phyloP scores from a whole-genome alignment of 92 coral and sea anemone species.

The Epizoanthus stellaris region DNA sequence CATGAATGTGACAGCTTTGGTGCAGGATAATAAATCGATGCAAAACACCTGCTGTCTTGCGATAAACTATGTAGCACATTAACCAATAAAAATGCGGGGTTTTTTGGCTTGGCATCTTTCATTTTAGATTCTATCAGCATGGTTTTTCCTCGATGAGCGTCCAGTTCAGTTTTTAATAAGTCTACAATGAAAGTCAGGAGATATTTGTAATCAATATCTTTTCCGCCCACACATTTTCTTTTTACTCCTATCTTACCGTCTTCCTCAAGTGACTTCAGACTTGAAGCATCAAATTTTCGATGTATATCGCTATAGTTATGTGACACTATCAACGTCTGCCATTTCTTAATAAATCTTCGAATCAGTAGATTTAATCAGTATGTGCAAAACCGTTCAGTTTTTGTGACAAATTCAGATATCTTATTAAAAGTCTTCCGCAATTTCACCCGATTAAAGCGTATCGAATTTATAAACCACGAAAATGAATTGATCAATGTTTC shows the following conservation, averaged over 20 bases:
- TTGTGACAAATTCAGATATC: slow-evolving; percentile 18
- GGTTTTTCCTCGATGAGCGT: not conserved
- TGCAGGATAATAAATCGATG: not conserved
- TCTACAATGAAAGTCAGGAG: not conserved
- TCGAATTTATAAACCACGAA: too few relatives aligned
- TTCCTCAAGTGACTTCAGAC: not conserved
- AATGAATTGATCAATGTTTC: too few relatives aligned
- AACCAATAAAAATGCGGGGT: slow-evolving; percentile 20
- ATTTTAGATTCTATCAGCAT: slow-evolving; percentile 5
- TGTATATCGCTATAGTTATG: not conserved
- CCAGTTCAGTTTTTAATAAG: not conserved
- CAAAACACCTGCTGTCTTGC: slow-evolving; percentile 19
- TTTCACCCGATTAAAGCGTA: not conserved
- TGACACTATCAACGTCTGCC: not conserved
- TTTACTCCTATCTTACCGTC: not conserved
- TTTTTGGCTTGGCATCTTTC: not conserved
- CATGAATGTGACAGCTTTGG: not conserved
- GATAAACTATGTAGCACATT: slow-evolving; percentile 2
- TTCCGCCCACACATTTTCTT: not conserved
- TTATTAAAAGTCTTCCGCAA: slow-evolving; percentile 18
- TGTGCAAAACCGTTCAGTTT: slow-evolving; percentile 30
- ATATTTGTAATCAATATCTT: slow-evolving; percentile 5
- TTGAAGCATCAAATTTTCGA: not conserved
- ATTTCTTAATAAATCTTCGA: slow-evolving; percentile 13
- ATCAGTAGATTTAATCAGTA: slow-evolving; percentile 23